phyloP scores from a whole-genome alignment of 2,888 invertebrate species.

The Melolontha melolontha region DNA sequence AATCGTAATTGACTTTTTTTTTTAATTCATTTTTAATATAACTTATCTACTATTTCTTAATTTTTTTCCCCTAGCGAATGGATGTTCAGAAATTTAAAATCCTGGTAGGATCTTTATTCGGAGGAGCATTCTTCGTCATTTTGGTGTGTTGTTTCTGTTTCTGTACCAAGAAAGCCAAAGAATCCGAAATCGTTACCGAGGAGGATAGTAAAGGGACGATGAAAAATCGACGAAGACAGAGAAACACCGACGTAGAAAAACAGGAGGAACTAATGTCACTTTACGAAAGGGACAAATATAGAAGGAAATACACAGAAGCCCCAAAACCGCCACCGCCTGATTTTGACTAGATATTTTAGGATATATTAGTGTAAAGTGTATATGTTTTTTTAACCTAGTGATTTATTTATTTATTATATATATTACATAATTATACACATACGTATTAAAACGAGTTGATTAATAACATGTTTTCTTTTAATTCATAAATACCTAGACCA shows the following conservation, averaged over 20 bases:
- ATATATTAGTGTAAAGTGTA: conserved; percentile 23
- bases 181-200: conserved; percentile 7
- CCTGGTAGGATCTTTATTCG: conserved; percentile 32
- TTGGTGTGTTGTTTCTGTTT: conserved; percentile 30
- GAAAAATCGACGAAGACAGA: conserved; percentile 28
- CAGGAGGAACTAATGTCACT: conserved; percentile 42
- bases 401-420: conserved; percentile 40
- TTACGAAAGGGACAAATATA: conserved; percentile 30
- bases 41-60: too few species aligned
- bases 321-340: conserved; percentile 55
- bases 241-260: conserved; percentile 45
- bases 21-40: too few species aligned
- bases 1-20: too few species aligned
- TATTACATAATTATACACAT: conserved; percentile 35
- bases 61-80: conserved; percentile 29
- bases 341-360: conserved; percentile 46
- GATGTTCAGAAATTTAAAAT: conserved; percentile 37
- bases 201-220: conserved; percentile 12
- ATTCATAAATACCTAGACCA: too few species aligned
- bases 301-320: conserved; percentile 40
- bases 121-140: conserved; percentile 21
- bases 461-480: conserved; percentile 9
- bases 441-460: conserved; percentile 24
- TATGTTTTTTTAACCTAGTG: conserved; percentile 14
- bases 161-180: conserved; percentile 20